These are phyloP conservation scores for Acronicta aceris DNA, from an alignment of 2,888 invertebrate genomes.

Conservation along the genomic window DNA sequence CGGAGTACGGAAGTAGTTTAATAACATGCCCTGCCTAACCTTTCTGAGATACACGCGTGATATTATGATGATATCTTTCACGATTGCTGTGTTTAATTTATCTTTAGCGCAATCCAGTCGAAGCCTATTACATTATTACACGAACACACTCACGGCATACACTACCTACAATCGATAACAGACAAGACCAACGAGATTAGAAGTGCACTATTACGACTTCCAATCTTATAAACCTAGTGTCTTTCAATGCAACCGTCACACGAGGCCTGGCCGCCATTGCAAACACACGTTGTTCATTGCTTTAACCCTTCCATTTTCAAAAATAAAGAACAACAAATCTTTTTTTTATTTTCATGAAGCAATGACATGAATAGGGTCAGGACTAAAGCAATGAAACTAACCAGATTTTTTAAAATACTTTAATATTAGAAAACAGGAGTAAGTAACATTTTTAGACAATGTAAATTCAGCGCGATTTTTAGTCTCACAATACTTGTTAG, in stretches of 20 bases:
- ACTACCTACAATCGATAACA: slow-evolving; percentile 60
- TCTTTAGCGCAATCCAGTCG: slow-evolving; percentile 37
- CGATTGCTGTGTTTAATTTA: slow-evolving; percentile 17
- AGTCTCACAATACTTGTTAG: slow-evolving; percentile 54
- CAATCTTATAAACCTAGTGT: slow-evolving; percentile 51
- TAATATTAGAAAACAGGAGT: slow-evolving; percentile 70
- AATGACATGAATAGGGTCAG: slow-evolving; percentile 63
- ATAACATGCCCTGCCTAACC: no score
- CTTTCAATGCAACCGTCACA: slow-evolving; percentile 38
- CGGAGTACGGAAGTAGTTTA: no score
- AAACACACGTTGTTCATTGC: slow-evolving; percentile 79
- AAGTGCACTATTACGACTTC: slow-evolving; percentile 61
- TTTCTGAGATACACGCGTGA: not conserved
- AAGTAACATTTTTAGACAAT: slow-evolving; percentile 60
- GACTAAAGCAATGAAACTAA: slow-evolving; percentile 88
- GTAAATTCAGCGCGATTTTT: slow-evolving; percentile 45
- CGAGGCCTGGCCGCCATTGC: slow-evolving; percentile 30
- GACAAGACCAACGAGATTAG: slow-evolving; percentile 65
- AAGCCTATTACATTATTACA: slow-evolving; percentile 38
- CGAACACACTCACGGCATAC: slow-evolving; percentile 38
- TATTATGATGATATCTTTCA: slow-evolving; percentile 2
- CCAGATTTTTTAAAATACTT: slow-evolving; percentile 68
- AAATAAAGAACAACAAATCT: slow-evolving; percentile 51
- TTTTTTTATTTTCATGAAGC: slow-evolving; percentile 42
- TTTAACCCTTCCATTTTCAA: slow-evolving; percentile 75